phyloP scores from a whole-genome alignment of 2,888 invertebrate genomes.

The Thumatha senex region DNA sequence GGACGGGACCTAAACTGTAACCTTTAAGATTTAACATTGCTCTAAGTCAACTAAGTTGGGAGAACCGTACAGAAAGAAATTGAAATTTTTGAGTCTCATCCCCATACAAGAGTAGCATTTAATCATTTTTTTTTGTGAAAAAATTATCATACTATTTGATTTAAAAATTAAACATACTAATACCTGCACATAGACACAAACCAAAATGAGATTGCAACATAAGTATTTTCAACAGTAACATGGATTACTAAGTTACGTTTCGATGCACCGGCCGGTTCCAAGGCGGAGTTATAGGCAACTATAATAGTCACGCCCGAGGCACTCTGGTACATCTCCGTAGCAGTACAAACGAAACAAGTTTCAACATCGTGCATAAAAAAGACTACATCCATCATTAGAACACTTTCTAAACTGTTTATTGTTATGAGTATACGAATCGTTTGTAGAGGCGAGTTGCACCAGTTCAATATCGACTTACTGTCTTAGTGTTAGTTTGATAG shows the following conservation, averaged over 20 bases:
- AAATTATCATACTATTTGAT: too few species aligned
- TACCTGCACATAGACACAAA: background rate
- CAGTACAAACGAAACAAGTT: slow-evolving; percentile 50
- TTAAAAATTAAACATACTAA: too few species aligned
- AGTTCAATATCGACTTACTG: slow-evolving; percentile 31
- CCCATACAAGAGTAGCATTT: too few species aligned
- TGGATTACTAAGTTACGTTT: slow-evolving; percentile 19
- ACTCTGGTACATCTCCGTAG: slow-evolving; percentile 26
- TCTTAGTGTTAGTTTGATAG: slow-evolving; percentile 4
- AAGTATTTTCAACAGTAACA: slow-evolving; percentile 10
- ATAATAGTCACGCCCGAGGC: slow-evolving; percentile 50
- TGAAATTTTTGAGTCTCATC: too few species aligned
- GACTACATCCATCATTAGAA: slow-evolving; percentile 67
- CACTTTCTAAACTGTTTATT: slow-evolving; percentile 74
- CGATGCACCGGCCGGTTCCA: slow-evolving; percentile 20
- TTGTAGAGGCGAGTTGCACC: slow-evolving; percentile 27
- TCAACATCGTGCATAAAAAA: slow-evolving; percentile 60
- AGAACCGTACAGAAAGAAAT: too few species aligned
- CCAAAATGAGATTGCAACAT: slow-evolving; percentile 1
- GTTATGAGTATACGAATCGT: slow-evolving; percentile 35
- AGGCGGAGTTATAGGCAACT: slow-evolving; percentile 34
- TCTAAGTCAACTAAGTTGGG: too few species aligned
- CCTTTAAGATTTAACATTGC: too few species aligned
- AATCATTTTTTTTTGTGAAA: too few species aligned
- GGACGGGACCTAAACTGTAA: too few species aligned